phyloP scores from a whole-genome alignment of 2,888 invertebrate genomes.

The Seira ritae region DNA sequence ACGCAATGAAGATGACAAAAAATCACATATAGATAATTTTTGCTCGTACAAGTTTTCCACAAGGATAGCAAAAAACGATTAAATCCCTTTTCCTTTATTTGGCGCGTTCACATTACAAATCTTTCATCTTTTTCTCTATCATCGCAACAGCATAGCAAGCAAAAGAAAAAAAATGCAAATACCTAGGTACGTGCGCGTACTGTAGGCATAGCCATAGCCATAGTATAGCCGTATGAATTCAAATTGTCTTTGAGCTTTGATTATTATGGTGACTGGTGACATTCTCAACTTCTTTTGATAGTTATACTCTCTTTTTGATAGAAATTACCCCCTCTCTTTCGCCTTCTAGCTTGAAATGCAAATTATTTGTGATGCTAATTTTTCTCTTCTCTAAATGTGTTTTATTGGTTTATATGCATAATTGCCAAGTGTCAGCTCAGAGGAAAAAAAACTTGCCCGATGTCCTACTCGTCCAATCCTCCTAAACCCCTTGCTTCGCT shows the following conservation, averaged over 20 bases:
- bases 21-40: not conserved
- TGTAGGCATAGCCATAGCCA: too few species aligned
- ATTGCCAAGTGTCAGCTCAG: constrained; percentile 36
- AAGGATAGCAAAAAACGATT: constrained; percentile 10
- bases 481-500: too few species aligned
- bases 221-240: too few species aligned
- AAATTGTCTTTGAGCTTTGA: not conserved
- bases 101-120: not conserved
- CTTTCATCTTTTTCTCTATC: not conserved
- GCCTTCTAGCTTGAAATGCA: constrained; percentile 9
- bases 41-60: not conserved
- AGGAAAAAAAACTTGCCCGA: too few species aligned
- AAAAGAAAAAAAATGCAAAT: too few species aligned
- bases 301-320: not conserved
- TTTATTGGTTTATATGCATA: constrained; percentile 44
- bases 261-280: constrained; percentile 36
- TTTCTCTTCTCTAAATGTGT: constrained; percentile 21
- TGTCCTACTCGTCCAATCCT: not conserved
- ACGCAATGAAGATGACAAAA: not conserved
- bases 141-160: too few species aligned
- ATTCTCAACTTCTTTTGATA: not conserved
- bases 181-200: too few species aligned
- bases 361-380: not conserved
- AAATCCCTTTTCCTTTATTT: constrained; percentile 2
- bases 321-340: constrained; percentile 5